Conservation (phyloP, 2,113 vertebrate species). For the Dicrurus megarhynchus region DNA sequence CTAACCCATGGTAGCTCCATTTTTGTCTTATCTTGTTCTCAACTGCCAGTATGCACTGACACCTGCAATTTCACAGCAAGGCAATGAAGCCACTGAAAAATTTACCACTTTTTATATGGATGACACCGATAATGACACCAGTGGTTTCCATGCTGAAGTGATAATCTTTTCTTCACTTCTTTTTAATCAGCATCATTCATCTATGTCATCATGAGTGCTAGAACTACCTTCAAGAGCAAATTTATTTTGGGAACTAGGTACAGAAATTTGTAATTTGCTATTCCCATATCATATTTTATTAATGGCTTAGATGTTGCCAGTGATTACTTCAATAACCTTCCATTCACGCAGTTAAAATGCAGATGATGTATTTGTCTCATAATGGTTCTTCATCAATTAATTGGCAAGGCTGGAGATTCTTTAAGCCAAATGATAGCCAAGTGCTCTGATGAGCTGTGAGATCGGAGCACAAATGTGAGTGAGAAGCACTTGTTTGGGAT, state of each 20-base stretch:
- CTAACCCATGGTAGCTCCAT: neutral
- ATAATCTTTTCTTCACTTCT: conserved; percentile 63
- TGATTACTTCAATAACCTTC: conserved; percentile 65
- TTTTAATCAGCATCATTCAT: conserved; percentile 67
- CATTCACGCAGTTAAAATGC: conserved; percentile 49
- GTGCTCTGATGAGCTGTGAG: neutral
- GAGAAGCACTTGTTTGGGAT: neutral
- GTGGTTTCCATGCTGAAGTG: conserved; percentile 43
- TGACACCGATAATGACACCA: conserved; percentile 23
- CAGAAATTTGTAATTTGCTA: conserved; percentile 56
- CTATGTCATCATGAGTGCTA: conserved; percentile 30
- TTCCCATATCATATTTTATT: conserved; percentile 69
- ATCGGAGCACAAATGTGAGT: neutral
- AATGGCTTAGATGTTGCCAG: conserved; percentile 58
- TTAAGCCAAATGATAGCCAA: conserved; percentile 4
- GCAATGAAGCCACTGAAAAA: conserved; percentile 60
- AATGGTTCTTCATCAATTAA: conserved; percentile 53
- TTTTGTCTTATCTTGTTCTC: conserved; percentile 37
- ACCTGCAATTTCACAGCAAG: conserved; percentile 60
- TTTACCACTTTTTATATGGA: conserved; percentile 62
- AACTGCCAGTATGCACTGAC: neutral
- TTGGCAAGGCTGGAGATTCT: conserved; percentile 2
- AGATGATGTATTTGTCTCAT: conserved; percentile 61
- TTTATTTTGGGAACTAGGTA: conserved; percentile 50
- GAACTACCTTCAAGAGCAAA: conserved; percentile 43